These are phyloP conservation scores for Meta bourneti DNA, from an alignment of 2,888 invertebrate genomes.

Conservation along the genomic window DNA sequence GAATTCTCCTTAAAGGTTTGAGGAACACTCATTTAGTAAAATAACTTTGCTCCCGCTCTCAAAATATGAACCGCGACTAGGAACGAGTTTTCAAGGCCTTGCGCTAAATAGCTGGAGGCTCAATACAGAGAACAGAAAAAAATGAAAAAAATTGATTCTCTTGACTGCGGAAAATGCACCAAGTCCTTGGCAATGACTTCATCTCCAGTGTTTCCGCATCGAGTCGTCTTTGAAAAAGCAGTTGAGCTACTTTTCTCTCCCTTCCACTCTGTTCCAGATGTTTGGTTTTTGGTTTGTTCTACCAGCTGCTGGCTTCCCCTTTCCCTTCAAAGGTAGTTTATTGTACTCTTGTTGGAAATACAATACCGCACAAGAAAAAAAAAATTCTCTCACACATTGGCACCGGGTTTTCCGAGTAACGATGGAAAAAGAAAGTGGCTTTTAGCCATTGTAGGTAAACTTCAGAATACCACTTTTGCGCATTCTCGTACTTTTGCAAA, in stretches of 20 bases:
- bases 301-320: constrained; percentile 30
- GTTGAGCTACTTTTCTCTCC: not conserved
- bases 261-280: constrained; percentile 38
- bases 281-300: constrained; percentile 19
- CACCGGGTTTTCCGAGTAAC: no score
- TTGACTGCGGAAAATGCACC: constrained; percentile 31
- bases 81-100: constrained; percentile 50
- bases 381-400: not conserved
- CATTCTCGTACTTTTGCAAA: no score
- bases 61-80: constrained; percentile 15
- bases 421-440: no score
- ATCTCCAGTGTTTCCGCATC: constrained; percentile 53
- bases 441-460: no score
- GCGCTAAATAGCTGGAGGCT: constrained; percentile 12
- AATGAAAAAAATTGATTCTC: constrained; percentile 14
- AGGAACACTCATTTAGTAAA: not conserved
- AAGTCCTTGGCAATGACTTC: constrained; percentile 62
- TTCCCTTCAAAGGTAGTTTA: constrained; percentile 31
- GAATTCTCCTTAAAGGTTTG: not conserved
- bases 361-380: not conserved
- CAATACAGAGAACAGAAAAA: not conserved
- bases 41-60: not conserved
- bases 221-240: constrained; percentile 3
- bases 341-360: constrained; percentile 1
- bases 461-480: no score